phyloP scores from a whole-genome alignment of 2,113 vertebrate species.

The Hippoglossus stenolepis region DNA sequence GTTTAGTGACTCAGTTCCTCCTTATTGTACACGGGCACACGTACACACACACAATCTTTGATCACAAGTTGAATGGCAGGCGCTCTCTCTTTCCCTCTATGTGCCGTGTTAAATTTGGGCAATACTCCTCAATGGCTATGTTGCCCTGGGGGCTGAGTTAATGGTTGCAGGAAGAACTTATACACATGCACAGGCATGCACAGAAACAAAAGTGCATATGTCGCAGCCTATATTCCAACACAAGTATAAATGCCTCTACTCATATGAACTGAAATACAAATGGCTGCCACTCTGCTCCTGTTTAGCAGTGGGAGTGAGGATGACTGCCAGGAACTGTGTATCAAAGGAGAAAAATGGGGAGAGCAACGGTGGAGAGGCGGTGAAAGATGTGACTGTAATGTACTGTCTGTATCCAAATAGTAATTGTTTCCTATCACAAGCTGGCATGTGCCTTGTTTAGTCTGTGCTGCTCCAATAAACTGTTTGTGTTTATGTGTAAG shows the following conservation, averaged over 20 bases:
- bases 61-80: slow-evolving; percentile 34
- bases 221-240: slow-evolving; percentile 2
- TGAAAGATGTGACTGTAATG: slow-evolving; percentile 37
- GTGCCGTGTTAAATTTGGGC: slow-evolving; percentile 27
- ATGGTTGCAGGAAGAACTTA: slow-evolving; percentile 13
- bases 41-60: background rate
- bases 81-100: slow-evolving; percentile 2
- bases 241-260: slow-evolving; percentile 8
- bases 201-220: background rate
- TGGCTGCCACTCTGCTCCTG: slow-evolving; percentile 41
- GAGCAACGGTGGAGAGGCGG: slow-evolving; percentile 16
- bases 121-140: background rate
- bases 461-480: slow-evolving; percentile 29
- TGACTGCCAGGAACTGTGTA: slow-evolving; percentile 24
- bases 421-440: slow-evolving; percentile 49
- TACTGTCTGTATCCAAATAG: slow-evolving; percentile 36
- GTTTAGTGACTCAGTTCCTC: slow-evolving; percentile 55
- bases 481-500: slow-evolving; percentile 47
- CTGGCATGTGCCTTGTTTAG: slow-evolving; percentile 38
- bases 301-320: slow-evolving; percentile 38
- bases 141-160: slow-evolving; percentile 48
- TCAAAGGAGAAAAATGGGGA: too few species aligned
- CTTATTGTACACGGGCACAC: background rate
- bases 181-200: background rate
- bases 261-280: slow-evolving; percentile 41